Conservation (phyloP, 2,113 vertebrate species). For the Hyaena hyaena region DNA sequence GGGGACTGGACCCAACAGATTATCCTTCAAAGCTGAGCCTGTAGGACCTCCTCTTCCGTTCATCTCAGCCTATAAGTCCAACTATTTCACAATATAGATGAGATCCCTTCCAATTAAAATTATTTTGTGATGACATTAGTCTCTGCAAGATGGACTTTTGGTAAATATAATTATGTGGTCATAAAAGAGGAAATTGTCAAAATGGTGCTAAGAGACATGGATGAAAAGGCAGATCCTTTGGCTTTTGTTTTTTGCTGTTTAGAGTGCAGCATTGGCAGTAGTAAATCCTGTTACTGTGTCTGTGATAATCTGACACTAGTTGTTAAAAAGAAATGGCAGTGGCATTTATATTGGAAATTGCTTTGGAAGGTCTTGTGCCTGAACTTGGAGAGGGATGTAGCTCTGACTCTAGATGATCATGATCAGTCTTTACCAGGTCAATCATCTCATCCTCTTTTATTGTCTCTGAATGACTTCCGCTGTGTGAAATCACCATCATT, state of each 20-base stretch:
- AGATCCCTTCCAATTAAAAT: constrained; percentile 65
- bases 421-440: background rate
- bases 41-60: background rate
- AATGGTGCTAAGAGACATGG: constrained; percentile 9
- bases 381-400: background rate
- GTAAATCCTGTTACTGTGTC: background rate
- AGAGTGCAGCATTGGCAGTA: background rate
- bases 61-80: background rate
- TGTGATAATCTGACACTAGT: background rate
- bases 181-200: constrained; percentile 52
- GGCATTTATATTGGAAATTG: background rate
- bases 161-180: constrained; percentile 54
- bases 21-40: background rate
- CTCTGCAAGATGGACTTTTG: constrained; percentile 22
- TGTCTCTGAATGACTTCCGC: background rate
- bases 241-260: constrained; percentile 47
- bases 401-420: accelerated
- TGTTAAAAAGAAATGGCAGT: background rate
- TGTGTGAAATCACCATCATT: background rate
- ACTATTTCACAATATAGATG: constrained; percentile 61
- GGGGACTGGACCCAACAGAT: accelerated
- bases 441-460: background rate
- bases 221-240: background rate
- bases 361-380: background rate
- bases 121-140: constrained; percentile 20